Evolutionary conservation across 1,140 invertebrate genomes (phyloP).

Genomic region (Macrosteles quadrilineatus): DNA sequence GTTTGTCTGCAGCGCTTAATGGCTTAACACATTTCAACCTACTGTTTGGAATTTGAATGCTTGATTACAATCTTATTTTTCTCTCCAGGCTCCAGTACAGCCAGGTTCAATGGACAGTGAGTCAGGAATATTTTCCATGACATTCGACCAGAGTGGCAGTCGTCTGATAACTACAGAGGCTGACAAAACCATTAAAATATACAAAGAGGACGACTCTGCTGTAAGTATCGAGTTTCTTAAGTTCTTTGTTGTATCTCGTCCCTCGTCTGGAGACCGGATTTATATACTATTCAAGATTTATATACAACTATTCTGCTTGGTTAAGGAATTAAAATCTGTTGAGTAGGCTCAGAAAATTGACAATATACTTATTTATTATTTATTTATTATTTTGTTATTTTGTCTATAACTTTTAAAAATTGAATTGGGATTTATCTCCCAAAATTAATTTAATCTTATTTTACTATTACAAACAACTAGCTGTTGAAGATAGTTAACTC

Average conservation of each 20-base stretch:
- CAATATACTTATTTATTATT: no score
- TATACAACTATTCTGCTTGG: no score
- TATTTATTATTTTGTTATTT: no score
- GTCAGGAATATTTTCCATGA: conserved; percentile 94
- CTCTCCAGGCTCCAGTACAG: conserved; percentile 83
- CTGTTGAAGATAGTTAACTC: no score
- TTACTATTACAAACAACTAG: no score
- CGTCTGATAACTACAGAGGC: conserved; percentile 96
- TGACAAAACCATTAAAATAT: conserved; percentile 99
- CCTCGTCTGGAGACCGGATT: not conserved
- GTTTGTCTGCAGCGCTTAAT: no score
- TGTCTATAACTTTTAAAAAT: no score
- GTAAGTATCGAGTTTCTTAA: conserved; percentile 54
- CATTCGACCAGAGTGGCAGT: conserved; percentile 91
- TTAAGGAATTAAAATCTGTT: not conserved
- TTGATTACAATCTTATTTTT: no score
- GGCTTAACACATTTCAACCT: no score
- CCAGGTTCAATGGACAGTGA: conserved; percentile 99
- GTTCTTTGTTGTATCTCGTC: conserved; percentile 7
- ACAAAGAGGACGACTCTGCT: conserved; percentile 95
- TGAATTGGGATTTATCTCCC: no score
- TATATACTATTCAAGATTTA: not conserved
- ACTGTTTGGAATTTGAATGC: no score
- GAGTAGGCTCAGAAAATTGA: not conserved
- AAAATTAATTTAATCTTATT: no score